Base-by-base conservation (phyloP, 2,888 invertebrate species). In the Trachelus iudaicus region DNA sequence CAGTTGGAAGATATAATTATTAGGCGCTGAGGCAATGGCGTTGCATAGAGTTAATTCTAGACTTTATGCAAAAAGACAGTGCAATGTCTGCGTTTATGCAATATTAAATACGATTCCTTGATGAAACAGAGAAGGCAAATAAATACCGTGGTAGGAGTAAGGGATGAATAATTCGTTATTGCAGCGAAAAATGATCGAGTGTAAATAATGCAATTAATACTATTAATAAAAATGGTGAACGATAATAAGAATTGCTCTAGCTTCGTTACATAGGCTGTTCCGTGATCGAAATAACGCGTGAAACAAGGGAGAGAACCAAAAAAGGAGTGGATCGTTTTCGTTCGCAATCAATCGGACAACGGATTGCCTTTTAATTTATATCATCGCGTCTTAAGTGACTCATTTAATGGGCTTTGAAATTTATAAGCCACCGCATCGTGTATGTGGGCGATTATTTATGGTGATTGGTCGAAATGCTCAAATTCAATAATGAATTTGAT, bases 371-470 rank as follows among this genome's bases (percentile, higher is more conserved):
- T 81, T 85, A 87, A 86, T 86, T 86, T 87, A 86, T 85, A 79
- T 85, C 85, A 84, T 85, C 83, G 85, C 37, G 78, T 83, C 85
- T 86, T 86, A 85, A 86, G 80, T 82, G 85, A 85, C 82, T 83
- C 80, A 77, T 76, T 80, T 83, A 86, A 86, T 81, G 83, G 83
- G 73, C 71, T 31, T 73, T 68, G 78, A 85, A 83, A 86, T 86
- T 85, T 79, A 76, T 76, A 76, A 69, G 76, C 37, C 79, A 73
- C 73, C 77, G 56, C 69, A 33, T 40, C 76, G 73, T 76, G 56
- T 68, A 76, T 77, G 87, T 86, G 84, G 87, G 87, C 86, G 87
- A 83, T 86, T 84, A 85, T 87, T 87, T 87, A 87, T 83, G 87
- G 79, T 76, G 83, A 82, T 81, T 81, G 81, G 35, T 73, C 79